Evolutionary conservation across 1,140 invertebrate species (phyloP), one percentile per base, ranked within the genome.

Genomic region (Hetaerina americana): DNA sequence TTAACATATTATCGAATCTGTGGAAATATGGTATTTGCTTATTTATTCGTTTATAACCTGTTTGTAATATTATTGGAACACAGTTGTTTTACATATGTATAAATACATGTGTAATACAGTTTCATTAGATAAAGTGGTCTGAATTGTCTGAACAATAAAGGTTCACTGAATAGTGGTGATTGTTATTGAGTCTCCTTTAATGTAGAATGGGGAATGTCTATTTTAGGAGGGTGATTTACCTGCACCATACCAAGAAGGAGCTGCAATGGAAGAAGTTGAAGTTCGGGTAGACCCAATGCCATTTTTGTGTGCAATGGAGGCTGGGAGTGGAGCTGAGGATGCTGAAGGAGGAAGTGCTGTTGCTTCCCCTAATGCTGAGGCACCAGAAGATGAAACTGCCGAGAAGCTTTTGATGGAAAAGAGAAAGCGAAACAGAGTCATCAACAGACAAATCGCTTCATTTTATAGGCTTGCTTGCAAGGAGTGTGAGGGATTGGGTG

Each of bases 201-300:
- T n/a, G n/a, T n/a, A n/a, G n/a, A n/a, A n/a, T n/a, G n/a, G n/a
- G n/a, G n/a, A n/a, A n/a, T n/a, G n/a, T n/a, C n/a, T n/a, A n/a
- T n/a, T n/a, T 18, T n/a, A 57, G 40, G 40, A 57, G 22, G 40
- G 40, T 5, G 40, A 57, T 57, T n/a, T 57, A 3, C 40, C 40
- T 18, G 22, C 2, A 18, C 40, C 40, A 12, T 57, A 57, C 22
- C 40, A 57, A 57, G 40, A 57, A 57, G 40, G 40, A 57, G 40
- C 40, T 10, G 22, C 40, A 12, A 57, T 57, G 40, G 40, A 57
- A 70, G 84, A 87, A 79, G 83, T 87, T 80, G 85, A 87, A 79
- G 85, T 87, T 0, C 83, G 82, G 73, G 80, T 87, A 5, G 85
- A 87, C 76, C 85, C 85, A 18, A 87, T 86, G 85, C 76, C 85